Evolutionary conservation across 2,113 vertebrate species (phyloP).

Genomic region (Notechis scutatus): DNA sequence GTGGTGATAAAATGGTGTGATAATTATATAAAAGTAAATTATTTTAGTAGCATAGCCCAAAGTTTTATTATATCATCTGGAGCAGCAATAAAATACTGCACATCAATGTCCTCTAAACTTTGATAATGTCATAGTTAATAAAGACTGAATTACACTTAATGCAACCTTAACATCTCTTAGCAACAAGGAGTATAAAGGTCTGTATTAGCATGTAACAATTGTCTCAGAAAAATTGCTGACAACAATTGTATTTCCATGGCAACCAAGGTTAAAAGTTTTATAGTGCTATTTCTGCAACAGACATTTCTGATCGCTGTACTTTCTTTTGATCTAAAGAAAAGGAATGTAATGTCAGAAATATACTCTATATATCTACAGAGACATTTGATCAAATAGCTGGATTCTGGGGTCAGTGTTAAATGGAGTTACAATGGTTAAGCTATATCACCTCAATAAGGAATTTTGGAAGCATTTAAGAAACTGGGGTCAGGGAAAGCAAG

Average conservation of each 20-base stretch:
- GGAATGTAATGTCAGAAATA: conserved; percentile 22
- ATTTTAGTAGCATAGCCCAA: neutral
- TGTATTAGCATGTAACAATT: conserved; percentile 14
- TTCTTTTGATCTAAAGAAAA: conserved; percentile 27
- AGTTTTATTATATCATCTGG: neutral
- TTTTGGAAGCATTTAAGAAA: conserved; percentile 1
- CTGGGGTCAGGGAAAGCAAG: neutral
- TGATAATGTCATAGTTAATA: neutral
- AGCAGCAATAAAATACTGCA: neutral
- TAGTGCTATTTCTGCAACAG: neutral
- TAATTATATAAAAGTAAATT: neutral
- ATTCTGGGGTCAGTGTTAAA: conserved; percentile 44
- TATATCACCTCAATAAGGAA: neutral
- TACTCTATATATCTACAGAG: neutral
- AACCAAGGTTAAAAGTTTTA: neutral
- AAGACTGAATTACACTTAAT: neutral
- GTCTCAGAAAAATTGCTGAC: conserved; percentile 4
- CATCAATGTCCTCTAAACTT: neutral
- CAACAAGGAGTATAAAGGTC: neutral
- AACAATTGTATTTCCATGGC: neutral
- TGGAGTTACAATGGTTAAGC: conserved; percentile 6
- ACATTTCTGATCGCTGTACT: conserved; percentile 1
- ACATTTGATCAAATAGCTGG: conserved; percentile 14
- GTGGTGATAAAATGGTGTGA: neutral
- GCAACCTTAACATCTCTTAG: neutral